Base-by-base conservation (phyloP, 2,888 invertebrate species). In the Tridacna gigas region DNA sequence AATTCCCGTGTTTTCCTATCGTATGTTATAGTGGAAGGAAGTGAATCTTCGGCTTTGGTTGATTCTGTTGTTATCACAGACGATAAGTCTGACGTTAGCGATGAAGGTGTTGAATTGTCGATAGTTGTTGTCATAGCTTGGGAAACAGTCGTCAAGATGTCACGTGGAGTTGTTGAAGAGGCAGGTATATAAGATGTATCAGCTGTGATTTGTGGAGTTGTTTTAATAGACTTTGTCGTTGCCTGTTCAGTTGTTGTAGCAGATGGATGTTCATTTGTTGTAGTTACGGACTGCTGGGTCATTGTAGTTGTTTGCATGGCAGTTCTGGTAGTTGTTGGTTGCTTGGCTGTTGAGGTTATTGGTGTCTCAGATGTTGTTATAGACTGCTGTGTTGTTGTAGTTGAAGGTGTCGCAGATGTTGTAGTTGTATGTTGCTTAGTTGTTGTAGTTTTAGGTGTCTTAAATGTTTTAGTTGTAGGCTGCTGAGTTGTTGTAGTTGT, bases 1-100 rank as follows among this genome's bases (percentile, higher is more conserved):
- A 86, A 65, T 45, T 83, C 37, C 9, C 15, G 3, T 26, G 66
- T 66, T 66, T 25, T 25, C 28, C 15, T 37, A 25, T 66, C 66
- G 7, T 25, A 20, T 48, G 75, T 37, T 12, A 22, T 45, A 45
- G 75, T 37, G 7, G 61, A 9, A 12, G 25, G 12, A 4, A 37
- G 26, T 1, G 48, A 67, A 13, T 15, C 18, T 51, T 25, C 25
- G 0, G 56, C 47, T n/a, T 45, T 20, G n/a, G 69, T 61, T 25
- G 77, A 22, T 56, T 5, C 20, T n/a, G 28, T 20, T 20, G 69
- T n/a, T 20, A 48, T 45, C 22, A n/a, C 28, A 15, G 45, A 28
- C 0, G 26, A 13, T 48, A n/a, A 61, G 11, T 37, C 22, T 48
- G 45, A 11, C 1, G 63, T n/a, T n/a, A 51, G 9, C 13, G 45